Percentiles rank a stretch among this genome's conserved stretches.
phyloP scores from a whole-genome alignment of 2,113 vertebrate species.

The Oreochromis spilurus region DNA sequence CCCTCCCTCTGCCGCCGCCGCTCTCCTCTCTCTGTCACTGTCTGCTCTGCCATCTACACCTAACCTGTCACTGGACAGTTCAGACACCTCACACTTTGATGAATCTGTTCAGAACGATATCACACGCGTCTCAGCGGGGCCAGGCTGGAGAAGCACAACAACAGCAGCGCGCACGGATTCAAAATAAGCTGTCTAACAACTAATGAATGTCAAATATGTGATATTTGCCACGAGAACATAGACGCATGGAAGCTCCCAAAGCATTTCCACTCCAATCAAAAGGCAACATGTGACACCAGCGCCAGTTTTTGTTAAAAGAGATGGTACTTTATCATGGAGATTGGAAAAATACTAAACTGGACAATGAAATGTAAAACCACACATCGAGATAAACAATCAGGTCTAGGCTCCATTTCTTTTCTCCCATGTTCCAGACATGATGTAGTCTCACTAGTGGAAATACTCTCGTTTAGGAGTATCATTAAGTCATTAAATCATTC shows the following conservation, averaged over 20 bases:
- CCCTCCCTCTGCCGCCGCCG: background rate
- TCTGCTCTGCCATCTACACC: background rate
- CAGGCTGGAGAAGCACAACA: background rate
- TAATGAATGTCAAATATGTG: background rate
- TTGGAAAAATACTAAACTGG: background rate
- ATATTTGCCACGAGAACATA: accelerated
- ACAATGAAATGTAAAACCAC: background rate
- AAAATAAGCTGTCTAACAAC: background rate
- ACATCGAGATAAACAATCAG: background rate
- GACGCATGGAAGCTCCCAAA: background rate
- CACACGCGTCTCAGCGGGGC: background rate
- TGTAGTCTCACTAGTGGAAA: background rate
- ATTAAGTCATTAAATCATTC: background rate
- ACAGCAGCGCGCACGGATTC: background rate
- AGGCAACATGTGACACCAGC: background rate
- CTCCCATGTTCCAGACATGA: background rate
- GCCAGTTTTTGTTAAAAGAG: background rate
- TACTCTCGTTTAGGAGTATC: background rate
- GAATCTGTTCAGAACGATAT: background rate
- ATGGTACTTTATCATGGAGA: background rate
- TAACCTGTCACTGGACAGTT: constrained; percentile 1
- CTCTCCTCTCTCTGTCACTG: background rate
- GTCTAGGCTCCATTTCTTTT: background rate
- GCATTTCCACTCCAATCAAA: background rate
- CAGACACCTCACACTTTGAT: background rate